These are phyloP conservation scores for Marmota flaviventris DNA, from an alignment of 2,113 vertebrate species.

Conservation along the genomic window DNA sequence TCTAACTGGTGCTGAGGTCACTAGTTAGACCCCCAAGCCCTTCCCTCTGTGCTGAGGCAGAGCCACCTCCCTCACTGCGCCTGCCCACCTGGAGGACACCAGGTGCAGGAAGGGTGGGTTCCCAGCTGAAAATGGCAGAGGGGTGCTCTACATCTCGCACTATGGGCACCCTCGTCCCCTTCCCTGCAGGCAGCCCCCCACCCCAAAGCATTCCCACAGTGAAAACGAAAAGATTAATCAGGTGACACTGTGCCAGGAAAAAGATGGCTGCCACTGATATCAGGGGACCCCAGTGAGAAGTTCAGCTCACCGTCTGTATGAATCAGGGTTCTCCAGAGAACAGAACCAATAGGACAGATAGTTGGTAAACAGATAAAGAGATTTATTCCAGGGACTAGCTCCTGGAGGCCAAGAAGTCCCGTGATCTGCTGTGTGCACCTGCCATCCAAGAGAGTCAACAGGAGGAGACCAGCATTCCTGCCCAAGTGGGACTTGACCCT, in stretches of 20 bases:
- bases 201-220: background rate
- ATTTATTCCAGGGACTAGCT: background rate
- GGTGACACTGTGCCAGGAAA: background rate
- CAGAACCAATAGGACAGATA: background rate
- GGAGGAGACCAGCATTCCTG: background rate
- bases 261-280: fast-evolving
- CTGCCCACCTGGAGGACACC: background rate
- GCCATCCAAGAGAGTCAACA: background rate
- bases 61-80: background rate
- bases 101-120: background rate
- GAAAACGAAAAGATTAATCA: too few species aligned
- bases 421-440: background rate
- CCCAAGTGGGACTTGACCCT: background rate
- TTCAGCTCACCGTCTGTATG: background rate
- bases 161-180: background rate
- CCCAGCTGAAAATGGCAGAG: background rate
- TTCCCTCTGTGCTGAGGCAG: too few species aligned
- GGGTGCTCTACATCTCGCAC: background rate
- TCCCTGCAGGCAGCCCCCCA: background rate
- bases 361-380: too few species aligned
- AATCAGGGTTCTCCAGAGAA: background rate
- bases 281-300: background rate
- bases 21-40: too few species aligned
- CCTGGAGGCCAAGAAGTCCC: background rate
- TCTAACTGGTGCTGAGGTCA: too few species aligned